These are phyloP conservation scores for Drosophila pectinifera DNA, from an alignment of 1,140 invertebrate species.

Conservation along the genomic window DNA sequence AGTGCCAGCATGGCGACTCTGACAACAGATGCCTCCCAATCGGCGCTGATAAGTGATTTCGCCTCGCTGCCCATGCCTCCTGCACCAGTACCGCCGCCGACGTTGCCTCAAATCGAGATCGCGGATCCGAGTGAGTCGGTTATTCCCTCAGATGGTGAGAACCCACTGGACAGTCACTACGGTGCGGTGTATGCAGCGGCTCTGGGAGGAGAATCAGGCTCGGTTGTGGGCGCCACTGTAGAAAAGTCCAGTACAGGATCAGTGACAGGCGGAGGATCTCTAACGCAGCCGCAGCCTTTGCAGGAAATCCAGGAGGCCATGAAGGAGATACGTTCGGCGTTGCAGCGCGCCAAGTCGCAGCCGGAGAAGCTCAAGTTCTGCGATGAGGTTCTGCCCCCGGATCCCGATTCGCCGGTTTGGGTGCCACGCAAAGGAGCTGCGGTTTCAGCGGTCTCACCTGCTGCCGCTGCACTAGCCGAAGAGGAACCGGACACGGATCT, in stretches of 20 bases:
- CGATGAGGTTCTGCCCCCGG: conserved; percentile 74
- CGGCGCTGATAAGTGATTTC: conserved; percentile 60
- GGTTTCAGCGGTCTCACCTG: neutral
- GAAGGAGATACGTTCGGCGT: conserved; percentile 92
- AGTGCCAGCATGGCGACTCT: conserved; percentile 48
- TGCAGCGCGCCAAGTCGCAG: conserved; percentile 88
- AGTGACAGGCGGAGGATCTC: conserved; percentile 16
- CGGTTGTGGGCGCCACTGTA: conserved; percentile 19
- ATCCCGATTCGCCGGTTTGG: conserved; percentile 81
- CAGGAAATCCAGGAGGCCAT: conserved; percentile 89
- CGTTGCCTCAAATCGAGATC: conserved; percentile 50
- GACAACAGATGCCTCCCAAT: conserved; percentile 45
- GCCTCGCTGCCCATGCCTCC: conserved; percentile 44
- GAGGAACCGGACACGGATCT: conserved; percentile 95
- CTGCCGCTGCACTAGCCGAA: conserved; percentile 54
- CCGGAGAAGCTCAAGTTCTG: conserved; percentile 82
- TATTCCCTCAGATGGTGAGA: conserved; percentile 10
- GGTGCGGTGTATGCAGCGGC: conserved; percentile 62
- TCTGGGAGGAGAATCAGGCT: conserved; percentile 44
- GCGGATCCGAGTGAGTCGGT: conserved; percentile 32
- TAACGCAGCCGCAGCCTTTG: conserved; percentile 42
- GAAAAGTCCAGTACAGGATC: neutral
- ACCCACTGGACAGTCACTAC: conserved; percentile 41
- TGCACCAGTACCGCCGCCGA: conserved; percentile 27
- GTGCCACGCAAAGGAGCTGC: conserved; percentile 70